Evolutionary conservation across 1,140 invertebrate species (phyloP).

Genomic region (Monochamus saltuarius): DNA sequence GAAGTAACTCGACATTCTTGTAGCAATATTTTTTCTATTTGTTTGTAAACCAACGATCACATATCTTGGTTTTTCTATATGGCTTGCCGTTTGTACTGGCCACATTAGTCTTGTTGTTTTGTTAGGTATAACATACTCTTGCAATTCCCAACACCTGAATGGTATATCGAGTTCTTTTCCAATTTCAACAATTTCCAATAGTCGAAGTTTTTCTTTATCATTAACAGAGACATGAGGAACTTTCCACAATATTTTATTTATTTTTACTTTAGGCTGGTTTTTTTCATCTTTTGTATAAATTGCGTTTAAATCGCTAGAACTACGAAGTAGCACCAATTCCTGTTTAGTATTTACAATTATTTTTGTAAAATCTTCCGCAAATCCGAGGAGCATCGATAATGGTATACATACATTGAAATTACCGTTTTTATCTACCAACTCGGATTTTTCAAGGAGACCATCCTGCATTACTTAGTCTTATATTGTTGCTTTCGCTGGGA

Average conservation of each 20-base stretch:
- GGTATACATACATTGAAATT: slow-evolving; percentile 15
- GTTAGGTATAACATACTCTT: slow-evolving; percentile 40
- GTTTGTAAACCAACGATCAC: not conserved
- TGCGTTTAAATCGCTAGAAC: slow-evolving; percentile 13
- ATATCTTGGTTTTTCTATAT: slow-evolving; percentile 28
- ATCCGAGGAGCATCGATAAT: slow-evolving; percentile 10
- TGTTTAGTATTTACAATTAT: slow-evolving; percentile 11
- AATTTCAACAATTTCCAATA: slow-evolving; percentile 12
- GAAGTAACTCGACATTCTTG: too few relatives aligned
- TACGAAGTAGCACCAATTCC: slow-evolving; percentile 15
- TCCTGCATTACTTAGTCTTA: slow-evolving; percentile 7
- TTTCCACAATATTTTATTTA: slow-evolving; percentile 17
- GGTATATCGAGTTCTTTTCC: slow-evolving; percentile 32
- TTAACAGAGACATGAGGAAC: not conserved
- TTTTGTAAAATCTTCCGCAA: slow-evolving; percentile 14
- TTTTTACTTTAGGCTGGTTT: slow-evolving; percentile 3
- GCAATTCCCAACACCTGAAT: slow-evolving; percentile 41
- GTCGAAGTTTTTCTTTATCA: too few relatives aligned
- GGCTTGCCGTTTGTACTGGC: slow-evolving; percentile 25
- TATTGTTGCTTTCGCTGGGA: not conserved
- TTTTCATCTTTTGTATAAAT: not conserved
- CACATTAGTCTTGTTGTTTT: slow-evolving; percentile 28
- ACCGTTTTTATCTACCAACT: not conserved
- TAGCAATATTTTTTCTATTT: slow-evolving; percentile 1
- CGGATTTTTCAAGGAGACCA: not conserved